phyloP scores from a whole-genome alignment of 2,888 invertebrate species.

The Incurvaria masculella region DNA sequence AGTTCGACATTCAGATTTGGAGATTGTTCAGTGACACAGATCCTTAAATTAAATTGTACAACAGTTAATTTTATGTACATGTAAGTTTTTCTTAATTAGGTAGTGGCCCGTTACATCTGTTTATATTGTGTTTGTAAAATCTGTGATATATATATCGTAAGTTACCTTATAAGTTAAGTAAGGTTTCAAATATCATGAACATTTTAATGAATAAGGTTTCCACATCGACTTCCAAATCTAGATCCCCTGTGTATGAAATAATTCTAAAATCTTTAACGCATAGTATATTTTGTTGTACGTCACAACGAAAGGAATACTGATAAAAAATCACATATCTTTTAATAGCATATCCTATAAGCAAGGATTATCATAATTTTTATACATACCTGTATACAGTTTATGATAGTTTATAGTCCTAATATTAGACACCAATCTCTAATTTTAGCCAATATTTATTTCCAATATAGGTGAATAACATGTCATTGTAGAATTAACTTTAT shows the following conservation, averaged over 20 bases:
- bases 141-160: slow-evolving; percentile 58
- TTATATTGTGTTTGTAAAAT: slow-evolving; percentile 40
- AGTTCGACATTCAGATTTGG: too few species aligned
- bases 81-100: background rate
- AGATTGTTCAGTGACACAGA: too few species aligned
- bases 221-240: background rate
- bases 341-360: background rate
- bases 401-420: too few species aligned
- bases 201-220: background rate
- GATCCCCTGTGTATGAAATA: background rate
- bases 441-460: too few species aligned
- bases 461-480: too few species aligned
- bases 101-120: background rate
- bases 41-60: too few species aligned
- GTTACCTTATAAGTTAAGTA: slow-evolving; percentile 45
- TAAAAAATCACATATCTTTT: background rate
- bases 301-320: background rate
- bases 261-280: too few species aligned
- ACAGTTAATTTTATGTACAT: background rate
- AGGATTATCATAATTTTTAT: background rate
- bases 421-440: too few species aligned
- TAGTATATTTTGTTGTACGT: background rate
- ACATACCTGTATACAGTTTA: too few species aligned
- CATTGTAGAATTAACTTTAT: too few species aligned
- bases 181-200: background rate